A percentile compares a stretch with the other conserved stretches of the same genome.
Conservation (phyloP, 2,113 vertebrate genomes). For the Passer montanus region DNA sequence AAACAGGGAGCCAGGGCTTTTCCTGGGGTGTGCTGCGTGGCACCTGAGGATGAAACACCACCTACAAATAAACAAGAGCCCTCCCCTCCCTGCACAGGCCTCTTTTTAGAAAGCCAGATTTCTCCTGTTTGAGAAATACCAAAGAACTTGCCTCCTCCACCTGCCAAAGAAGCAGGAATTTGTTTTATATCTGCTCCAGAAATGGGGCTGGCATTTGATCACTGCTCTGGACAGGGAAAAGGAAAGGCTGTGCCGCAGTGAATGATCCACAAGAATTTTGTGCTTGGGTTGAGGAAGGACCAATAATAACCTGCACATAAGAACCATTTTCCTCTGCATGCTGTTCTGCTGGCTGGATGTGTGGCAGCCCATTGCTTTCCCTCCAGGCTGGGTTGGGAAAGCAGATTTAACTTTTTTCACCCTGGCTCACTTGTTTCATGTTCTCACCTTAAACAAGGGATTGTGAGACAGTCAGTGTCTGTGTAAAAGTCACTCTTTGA, state of each 20-base stretch:
- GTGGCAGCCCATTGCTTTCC: not conserved
- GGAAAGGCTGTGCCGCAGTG: not conserved
- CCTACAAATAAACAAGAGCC: not conserved
- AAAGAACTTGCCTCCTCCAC: not conserved
- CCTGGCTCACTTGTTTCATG: not conserved
- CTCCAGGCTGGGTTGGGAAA: not conserved
- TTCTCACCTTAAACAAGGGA: not conserved
- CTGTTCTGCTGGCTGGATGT: not conserved
- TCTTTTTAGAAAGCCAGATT: not conserved
- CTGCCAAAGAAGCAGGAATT: not conserved
- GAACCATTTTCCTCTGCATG: not conserved
- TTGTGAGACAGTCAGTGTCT: not conserved
- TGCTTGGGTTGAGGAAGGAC: not conserved
- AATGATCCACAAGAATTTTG: not conserved
- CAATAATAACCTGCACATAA: not conserved
- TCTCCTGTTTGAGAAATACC: not conserved
- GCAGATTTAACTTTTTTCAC: not conserved
- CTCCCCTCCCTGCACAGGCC: rapidly evolving
- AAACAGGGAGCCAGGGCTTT: not conserved
- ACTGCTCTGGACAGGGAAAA: not conserved
- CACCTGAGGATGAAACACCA: not conserved
- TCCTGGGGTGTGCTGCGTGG: not conserved
- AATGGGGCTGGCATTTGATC: not conserved
- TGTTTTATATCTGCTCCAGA: not conserved
- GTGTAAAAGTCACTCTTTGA: not conserved